These are phyloP conservation scores for Eira barbara DNA, from an alignment of 2,113 vertebrate species.

Conservation along the genomic window DNA sequence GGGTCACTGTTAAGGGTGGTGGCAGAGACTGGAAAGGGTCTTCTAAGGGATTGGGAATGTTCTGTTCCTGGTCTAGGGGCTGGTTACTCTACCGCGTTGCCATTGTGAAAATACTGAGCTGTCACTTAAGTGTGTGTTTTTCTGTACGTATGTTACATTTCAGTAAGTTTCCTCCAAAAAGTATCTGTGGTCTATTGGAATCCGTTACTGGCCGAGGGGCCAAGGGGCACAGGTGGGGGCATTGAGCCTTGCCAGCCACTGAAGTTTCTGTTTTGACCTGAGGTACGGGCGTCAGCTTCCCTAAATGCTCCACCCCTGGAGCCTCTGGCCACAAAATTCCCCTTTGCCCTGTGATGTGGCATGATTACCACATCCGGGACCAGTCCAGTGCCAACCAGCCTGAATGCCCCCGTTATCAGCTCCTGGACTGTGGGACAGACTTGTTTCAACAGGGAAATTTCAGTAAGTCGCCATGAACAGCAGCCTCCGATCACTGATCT, in stretches of 20 bases:
- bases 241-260: neutral
- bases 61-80: neutral
- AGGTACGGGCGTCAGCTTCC: neutral
- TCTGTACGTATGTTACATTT: neutral
- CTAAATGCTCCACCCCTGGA: neutral
- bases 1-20: neutral
- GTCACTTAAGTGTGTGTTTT: neutral
- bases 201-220: neutral
- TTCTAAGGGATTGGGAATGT: rapidly evolving
- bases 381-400: neutral
- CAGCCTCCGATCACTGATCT: neutral
- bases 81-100: neutral
- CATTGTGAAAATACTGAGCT: neutral
- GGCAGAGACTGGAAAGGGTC: neutral
- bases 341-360: neutral
- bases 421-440: neutral
- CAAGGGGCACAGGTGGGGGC: neutral
- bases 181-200: neutral
- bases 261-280: neutral
- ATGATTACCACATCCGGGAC: neutral
- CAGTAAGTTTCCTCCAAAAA: neutral
- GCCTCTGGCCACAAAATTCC: neutral
- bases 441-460: neutral
- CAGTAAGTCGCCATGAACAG: neutral
- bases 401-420: neutral